These are phyloP conservation scores for Henricia sp. DNA, from an alignment of 53 echinoderm and acorn worm genomes.

Conservation along the genomic window DNA sequence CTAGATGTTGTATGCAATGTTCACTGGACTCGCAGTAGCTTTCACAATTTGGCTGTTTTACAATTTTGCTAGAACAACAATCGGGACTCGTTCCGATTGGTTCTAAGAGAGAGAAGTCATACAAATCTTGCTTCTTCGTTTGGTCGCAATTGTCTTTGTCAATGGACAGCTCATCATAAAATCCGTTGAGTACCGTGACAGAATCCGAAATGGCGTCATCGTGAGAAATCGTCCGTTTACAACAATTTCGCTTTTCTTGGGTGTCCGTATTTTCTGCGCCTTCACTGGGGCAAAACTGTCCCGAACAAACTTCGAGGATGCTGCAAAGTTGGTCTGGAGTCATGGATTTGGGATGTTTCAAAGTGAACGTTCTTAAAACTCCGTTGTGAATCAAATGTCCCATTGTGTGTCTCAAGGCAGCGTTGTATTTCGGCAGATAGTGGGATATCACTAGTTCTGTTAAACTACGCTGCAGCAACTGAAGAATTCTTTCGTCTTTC, in stretches of 20 bases:
- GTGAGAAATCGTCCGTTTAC: neutral
- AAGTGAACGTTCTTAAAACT: constrained; percentile 31
- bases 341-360: constrained; percentile 40
- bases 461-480: constrained; percentile 25
- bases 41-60: too few relatives aligned
- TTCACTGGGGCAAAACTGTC: neutral
- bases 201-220: too few relatives aligned
- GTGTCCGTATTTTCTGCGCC: neutral
- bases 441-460: constrained; percentile 44
- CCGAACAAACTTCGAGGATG: constrained; percentile 40
- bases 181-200: too few relatives aligned
- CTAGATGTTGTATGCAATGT: constrained; percentile 47
- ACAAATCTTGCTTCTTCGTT: constrained; percentile 6
- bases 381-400: constrained; percentile 14
- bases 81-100: neutral
- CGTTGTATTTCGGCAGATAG: constrained; percentile 37
- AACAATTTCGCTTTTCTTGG: neutral
- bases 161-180: too few relatives aligned
- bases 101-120: constrained; percentile 30
- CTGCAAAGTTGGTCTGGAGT: constrained; percentile 1
- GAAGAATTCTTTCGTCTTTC: neutral
- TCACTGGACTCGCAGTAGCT: too few relatives aligned
- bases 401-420: constrained; percentile 1
- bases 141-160: too few relatives aligned
- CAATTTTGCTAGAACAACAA: neutral